Evolutionary conservation across 2,113 vertebrate species (phyloP).

Genomic region (Bungarus multicinctus): DNA sequence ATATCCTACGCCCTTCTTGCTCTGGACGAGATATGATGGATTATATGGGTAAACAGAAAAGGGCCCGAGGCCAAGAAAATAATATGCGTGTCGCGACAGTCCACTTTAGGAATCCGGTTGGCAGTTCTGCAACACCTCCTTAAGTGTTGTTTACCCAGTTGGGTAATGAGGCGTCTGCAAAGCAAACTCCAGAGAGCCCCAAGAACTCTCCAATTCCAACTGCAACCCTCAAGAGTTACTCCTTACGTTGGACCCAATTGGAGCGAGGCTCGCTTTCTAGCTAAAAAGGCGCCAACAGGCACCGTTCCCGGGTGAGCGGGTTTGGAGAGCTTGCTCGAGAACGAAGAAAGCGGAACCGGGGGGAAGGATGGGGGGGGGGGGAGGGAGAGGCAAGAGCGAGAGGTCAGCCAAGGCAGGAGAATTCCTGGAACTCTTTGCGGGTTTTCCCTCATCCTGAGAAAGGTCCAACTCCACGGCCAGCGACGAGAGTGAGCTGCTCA

Average conservation of each 20-base stretch:
- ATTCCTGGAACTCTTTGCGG: neutral
- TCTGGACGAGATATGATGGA: neutral
- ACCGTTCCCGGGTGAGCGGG: neutral
- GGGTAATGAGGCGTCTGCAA: neutral
- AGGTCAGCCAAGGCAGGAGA: neutral
- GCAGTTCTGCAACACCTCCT: neutral
- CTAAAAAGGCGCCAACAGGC: neutral
- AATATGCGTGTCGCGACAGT: neutral
- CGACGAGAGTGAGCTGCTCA: neutral
- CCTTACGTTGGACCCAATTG: neutral
- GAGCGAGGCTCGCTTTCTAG: neutral
- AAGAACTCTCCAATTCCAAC: neutral
- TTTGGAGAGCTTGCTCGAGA: too few relatives aligned
- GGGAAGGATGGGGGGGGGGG: accelerated
- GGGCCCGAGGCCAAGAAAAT: neutral
- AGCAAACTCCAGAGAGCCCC: neutral
- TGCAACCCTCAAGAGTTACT: neutral
- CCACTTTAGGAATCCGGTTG: neutral
- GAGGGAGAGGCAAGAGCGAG: too few relatives aligned
- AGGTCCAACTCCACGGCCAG: neutral
- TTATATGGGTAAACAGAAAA: neutral
- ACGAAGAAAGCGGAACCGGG: too few relatives aligned
- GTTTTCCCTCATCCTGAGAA: neutral
- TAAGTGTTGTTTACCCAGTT: neutral
- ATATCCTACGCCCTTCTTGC: neutral